These are phyloP conservation scores for Venustoraphidia nigricollis DNA, from an alignment of 2,888 invertebrate species.

Conservation along the genomic window DNA sequence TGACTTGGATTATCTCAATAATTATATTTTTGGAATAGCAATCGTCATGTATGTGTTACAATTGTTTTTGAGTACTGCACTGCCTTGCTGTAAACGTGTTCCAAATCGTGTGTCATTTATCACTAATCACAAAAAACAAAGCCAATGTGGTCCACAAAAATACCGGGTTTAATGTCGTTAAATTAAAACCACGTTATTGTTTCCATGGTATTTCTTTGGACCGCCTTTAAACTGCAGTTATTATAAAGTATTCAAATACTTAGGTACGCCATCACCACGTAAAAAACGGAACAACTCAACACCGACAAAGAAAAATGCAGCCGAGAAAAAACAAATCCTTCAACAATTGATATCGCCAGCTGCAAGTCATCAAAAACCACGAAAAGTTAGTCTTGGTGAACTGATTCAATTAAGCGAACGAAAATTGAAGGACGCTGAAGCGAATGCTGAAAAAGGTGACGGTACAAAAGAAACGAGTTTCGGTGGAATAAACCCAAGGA, in stretches of 20 bases:
- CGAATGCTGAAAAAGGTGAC: conserved; percentile 34
- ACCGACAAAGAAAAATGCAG: conserved; percentile 58
- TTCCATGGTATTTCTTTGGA: too few species aligned
- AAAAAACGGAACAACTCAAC: conserved; percentile 69
- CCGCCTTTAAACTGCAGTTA: too few species aligned
- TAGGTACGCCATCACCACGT: conserved; percentile 63
- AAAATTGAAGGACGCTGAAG: conserved; percentile 21
- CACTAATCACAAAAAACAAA: too few species aligned
- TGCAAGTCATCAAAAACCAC: conserved; percentile 39
- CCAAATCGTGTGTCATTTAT: too few species aligned
- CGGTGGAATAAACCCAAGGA: conserved; percentile 17
- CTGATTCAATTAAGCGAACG: conserved; percentile 58
- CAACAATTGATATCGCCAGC: conserved; percentile 63
- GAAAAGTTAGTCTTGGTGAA: conserved; percentile 54
- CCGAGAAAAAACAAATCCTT: conserved; percentile 64
- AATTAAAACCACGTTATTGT: too few species aligned
- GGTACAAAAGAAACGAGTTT: conserved; percentile 42
- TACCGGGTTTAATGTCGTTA: too few species aligned
- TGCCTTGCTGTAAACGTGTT: too few species aligned
- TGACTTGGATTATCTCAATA: too few species aligned
- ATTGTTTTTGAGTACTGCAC: too few species aligned
- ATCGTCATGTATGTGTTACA: too few species aligned
- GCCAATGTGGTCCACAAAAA: too few species aligned
- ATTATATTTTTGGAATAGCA: too few species aligned
- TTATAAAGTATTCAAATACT: conserved; percentile 7